A percentile compares a stretch with the other conserved stretches of the same genome.
Evolutionary conservation across 1,140 invertebrate species (phyloP).

Genomic region (Caenorhabditis briggsae): DNA sequence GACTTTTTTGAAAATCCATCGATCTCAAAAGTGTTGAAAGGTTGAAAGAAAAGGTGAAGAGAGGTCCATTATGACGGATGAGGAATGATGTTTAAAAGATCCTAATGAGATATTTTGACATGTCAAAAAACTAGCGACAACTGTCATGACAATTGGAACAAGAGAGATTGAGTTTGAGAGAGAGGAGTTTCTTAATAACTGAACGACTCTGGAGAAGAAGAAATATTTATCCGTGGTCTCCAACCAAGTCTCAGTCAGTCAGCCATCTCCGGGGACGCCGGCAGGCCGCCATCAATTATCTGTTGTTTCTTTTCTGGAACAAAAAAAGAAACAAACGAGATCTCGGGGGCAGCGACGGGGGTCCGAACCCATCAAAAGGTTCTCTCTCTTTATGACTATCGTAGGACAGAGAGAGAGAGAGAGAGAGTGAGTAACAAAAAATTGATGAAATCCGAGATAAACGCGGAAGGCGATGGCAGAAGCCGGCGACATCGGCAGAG

Average conservation of each 20-base stretch:
- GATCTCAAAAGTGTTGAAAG: neutral
- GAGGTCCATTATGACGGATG: conserved; percentile 31
- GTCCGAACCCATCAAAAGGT: conserved; percentile 42
- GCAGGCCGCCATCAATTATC: conserved; percentile 50
- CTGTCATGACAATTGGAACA: conserved; percentile 14
- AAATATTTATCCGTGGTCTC: conserved; percentile 42
- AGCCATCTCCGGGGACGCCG: conserved; percentile 53
- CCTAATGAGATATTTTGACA: conserved; percentile 43
- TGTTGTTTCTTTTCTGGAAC: conserved; percentile 44
- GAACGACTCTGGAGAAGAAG: conserved; percentile 10
- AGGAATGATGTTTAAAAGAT: neutral
- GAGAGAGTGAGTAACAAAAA: conserved; percentile 41
- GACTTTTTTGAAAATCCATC: neutral
- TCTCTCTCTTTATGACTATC: conserved; percentile 26
- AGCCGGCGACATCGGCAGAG: neutral
- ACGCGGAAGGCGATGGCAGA: conserved; percentile 38
- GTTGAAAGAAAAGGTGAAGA: conserved; percentile 1
- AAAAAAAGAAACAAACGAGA: conserved; percentile 49
- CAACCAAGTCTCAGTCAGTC: neutral
- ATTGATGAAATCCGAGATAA: conserved; percentile 55
- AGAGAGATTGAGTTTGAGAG: neutral
- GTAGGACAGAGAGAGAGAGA: neutral
- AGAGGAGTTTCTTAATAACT: conserved; percentile 33
- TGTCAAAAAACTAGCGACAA: conserved; percentile 44
- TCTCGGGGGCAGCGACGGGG: neutral